A percentile compares a stretch with the other conserved stretches of the same genome.
phyloP scores from a whole-genome alignment of 2,888 invertebrate genomes.

The Apotomis betuletana region DNA sequence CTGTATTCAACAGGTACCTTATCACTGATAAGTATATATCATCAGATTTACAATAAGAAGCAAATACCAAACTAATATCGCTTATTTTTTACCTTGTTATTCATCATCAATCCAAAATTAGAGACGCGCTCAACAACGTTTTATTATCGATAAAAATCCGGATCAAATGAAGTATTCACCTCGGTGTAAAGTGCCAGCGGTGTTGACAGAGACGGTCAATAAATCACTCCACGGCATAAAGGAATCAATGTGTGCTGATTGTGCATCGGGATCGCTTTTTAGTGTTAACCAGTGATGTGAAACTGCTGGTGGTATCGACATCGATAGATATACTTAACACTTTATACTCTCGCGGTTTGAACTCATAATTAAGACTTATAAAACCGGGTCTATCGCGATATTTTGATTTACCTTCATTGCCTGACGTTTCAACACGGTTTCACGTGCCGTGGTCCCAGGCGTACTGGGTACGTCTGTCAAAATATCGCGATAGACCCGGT shows the following conservation, averaged over 20 bases:
- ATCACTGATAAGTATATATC: background rate
- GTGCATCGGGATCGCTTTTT: constrained; percentile 79
- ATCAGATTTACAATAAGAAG: background rate
- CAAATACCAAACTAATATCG: background rate
- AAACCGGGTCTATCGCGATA: no score
- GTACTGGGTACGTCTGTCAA: no score
- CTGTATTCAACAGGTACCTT: no score
- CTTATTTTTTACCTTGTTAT: background rate
- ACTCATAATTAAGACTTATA: no score
- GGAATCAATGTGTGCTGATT: constrained; percentile 83
- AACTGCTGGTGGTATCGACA: constrained; percentile 51
- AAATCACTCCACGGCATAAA: constrained; percentile 81
- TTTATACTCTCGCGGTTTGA: no score
- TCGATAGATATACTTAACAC: constrained; percentile 19
- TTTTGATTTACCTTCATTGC: no score
- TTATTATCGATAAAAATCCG: constrained; percentile 82
- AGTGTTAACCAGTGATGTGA: constrained; percentile 66
- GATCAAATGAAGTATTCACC: constrained; percentile 83
- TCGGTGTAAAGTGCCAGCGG: constrained; percentile 72
- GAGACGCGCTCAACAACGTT: constrained; percentile 50
- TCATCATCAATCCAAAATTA: constrained; percentile 36
- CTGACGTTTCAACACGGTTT: no score
- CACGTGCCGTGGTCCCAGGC: no score
- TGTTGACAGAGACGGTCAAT: constrained; percentile 84
- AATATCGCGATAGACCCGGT: no score